Percentiles rank a stretch among this genome's conserved stretches.
Conservation (phyloP, 2,797 vertebrate species). For the Aeoliscus strigatus region DNA sequence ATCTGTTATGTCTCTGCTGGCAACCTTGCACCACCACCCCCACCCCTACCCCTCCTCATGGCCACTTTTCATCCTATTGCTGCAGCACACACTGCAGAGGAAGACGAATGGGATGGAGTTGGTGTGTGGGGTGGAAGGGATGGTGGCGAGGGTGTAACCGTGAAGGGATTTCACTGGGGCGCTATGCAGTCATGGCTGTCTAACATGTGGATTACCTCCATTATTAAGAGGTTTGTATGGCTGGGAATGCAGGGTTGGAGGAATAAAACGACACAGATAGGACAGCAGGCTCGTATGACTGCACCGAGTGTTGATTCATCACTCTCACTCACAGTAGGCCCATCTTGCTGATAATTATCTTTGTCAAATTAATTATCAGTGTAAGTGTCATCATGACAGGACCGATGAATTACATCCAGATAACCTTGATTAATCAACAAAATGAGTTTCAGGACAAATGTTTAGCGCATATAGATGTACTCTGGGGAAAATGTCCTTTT, state of each 20-base stretch:
- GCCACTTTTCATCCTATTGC: slow-evolving; percentile 66
- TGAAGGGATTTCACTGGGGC: slow-evolving; percentile 15
- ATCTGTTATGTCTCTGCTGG: slow-evolving; percentile 56
- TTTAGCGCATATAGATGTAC: slow-evolving; percentile 35
- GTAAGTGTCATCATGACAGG: slow-evolving; percentile 59
- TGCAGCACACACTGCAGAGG: slow-evolving; percentile 67
- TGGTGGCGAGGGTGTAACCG: slow-evolving; percentile 21
- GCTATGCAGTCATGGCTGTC: slow-evolving; percentile 4
- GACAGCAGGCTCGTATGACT: slow-evolving; percentile 36
- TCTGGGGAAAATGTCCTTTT: slow-evolving; percentile 26
- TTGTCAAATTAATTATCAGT: slow-evolving; percentile 66
- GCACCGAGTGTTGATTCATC: slow-evolving; percentile 57
- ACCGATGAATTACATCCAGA: slow-evolving; percentile 60
- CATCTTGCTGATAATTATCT: slow-evolving; percentile 64
- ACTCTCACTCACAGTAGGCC: slow-evolving; percentile 50
- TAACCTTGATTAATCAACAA: slow-evolving; percentile 68
- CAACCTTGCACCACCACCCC: slow-evolving; percentile 54
- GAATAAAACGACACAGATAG: slow-evolving; percentile 28
- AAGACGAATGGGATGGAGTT: slow-evolving; percentile 22
- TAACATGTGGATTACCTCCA: slow-evolving; percentile 3
- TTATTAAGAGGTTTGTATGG: slow-evolving; percentile 23
- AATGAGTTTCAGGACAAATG: slow-evolving; percentile 51
- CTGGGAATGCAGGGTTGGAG: slow-evolving; percentile 15
- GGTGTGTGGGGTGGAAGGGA: slow-evolving; percentile 4
- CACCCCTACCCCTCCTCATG: slow-evolving; percentile 25